Base-by-base conservation (phyloP, 2,888 invertebrate genomes). In the Digitonthophagus gazella region DNA sequence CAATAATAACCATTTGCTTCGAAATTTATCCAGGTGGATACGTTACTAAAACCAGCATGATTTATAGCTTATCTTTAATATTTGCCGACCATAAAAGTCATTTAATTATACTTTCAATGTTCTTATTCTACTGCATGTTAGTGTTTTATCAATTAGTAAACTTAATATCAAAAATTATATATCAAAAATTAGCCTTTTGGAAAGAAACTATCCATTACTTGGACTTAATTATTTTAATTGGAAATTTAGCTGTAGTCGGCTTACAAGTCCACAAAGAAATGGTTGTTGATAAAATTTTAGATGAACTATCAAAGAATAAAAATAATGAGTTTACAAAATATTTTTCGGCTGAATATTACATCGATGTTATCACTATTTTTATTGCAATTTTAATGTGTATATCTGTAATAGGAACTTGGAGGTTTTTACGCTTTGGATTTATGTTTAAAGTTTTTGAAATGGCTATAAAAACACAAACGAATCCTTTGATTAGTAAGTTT, bases 401-500 rank as follows among this genome's bases (percentile, higher is more conserved):
- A 15, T 72, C 75, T 1, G 73, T 73, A 1, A 20, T 74, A 1
- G 68, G 75, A 18, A 56, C 74, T 8, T 76, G 76, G 75, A 74
- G 72, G 63, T 65, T 75, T 15, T 69, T 75, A 15, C 57, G 75
- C 58, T 76, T 75, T 65, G 68, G 69, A 3, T 63, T 68, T 16
- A 71, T 74, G 55, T 76, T 76, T 68, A 66, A 64, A 67, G 67
- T 76, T 55, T 72, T 73, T 65, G 76, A 75, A 72, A 58, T 65
- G n/a, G 74, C 75, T 2, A 16, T 76, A 5, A 5, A 67, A 4
- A 44, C 67, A 8, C 69, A 72, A 8, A 18, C 64, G 5, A 55
- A 4, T 19, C 68, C 67, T 15, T 44, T 75, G 14, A 14, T 67
- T 3, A 72, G 61, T 61, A 61, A 61, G 19, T 8, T 4, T 56